These are phyloP conservation scores for Procavia capensis DNA, from an alignment of 2,113 vertebrate genomes.

Conservation along the genomic window DNA sequence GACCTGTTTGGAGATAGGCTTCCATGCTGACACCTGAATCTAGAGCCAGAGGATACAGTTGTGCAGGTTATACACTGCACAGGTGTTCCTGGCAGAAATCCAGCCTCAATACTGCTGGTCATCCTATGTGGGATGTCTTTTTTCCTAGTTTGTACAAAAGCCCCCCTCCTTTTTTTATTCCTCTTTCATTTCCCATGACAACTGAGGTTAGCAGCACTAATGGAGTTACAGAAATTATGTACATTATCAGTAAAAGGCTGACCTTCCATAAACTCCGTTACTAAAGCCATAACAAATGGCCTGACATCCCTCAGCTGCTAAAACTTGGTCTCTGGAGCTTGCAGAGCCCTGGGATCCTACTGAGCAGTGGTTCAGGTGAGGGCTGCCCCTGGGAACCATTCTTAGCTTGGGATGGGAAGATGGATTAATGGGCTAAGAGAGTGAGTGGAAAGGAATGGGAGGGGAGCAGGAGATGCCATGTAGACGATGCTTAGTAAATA, in stretches of 20 bases:
- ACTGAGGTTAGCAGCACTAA: constrained; percentile 79
- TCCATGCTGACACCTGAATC: neutral
- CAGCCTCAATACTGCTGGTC: neutral
- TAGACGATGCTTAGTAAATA: neutral
- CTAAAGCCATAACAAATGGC: constrained; percentile 79
- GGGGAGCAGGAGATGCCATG: neutral
- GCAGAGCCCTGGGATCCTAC: constrained; percentile 74
- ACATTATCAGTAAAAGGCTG: constrained; percentile 71
- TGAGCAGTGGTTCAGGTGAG: constrained; percentile 15
- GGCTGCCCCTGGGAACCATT: neutral
- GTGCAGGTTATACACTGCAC: neutral
- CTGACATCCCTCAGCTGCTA: constrained; percentile 72
- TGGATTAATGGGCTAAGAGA: neutral
- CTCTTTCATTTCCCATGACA: neutral
- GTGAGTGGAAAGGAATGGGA: neutral
- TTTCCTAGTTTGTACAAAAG: neutral
- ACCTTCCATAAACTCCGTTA: constrained; percentile 78
- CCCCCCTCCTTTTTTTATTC: no score
- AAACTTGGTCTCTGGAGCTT: constrained; percentile 71
- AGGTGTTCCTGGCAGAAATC: neutral
- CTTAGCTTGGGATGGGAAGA: neutral
- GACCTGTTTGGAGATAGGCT: neutral
- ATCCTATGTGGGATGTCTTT: neutral
- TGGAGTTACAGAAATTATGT: constrained; percentile 82
- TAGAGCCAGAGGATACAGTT: neutral